These are phyloP conservation scores for Scylla paramamosain DNA, from an alignment of 1,140 invertebrate genomes.

Conservation along the genomic window DNA sequence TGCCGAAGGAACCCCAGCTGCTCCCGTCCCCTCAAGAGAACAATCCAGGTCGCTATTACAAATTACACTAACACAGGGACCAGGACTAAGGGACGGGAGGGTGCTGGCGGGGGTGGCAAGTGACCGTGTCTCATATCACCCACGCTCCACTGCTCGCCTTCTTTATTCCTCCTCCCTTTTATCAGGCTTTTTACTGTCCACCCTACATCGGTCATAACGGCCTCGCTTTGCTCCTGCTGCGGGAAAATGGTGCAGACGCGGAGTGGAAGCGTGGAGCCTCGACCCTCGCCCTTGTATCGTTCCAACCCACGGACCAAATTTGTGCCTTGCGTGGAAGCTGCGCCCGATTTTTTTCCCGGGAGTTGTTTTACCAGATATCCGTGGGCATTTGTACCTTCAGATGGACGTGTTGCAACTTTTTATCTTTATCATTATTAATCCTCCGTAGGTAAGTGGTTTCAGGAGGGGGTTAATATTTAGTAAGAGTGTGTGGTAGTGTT, in stretches of 20 bases:
- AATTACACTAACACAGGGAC: constrained; percentile 40
- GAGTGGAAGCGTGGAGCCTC: background rate
- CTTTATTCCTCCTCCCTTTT: constrained; percentile 57
- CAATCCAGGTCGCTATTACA: constrained; percentile 47
- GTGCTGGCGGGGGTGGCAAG: constrained; percentile 29
- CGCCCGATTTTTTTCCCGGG: background rate
- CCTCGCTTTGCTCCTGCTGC: background rate
- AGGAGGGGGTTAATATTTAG: too few species aligned
- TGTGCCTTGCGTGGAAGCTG: background rate
- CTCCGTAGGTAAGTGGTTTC: background rate
- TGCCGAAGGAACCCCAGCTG: background rate
- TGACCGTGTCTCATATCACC: constrained; percentile 58
- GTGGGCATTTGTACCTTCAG: constrained; percentile 42
- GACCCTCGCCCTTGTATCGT: constrained; percentile 7
- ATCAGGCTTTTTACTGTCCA: constrained; percentile 65
- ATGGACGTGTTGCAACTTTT: background rate
- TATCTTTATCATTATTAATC: background rate
- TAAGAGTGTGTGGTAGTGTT: background rate
- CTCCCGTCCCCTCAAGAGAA: background rate
- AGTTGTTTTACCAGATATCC: constrained; percentile 58
- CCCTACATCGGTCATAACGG: constrained; percentile 62
- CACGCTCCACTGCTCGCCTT: constrained; percentile 51
- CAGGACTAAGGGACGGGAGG: background rate
- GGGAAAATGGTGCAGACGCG: constrained; percentile 38
- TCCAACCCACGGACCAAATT: background rate